These are phyloP conservation scores for Argyrosomus japonicus DNA, from an alignment of 2,113 vertebrate species.

Conservation along the genomic window DNA sequence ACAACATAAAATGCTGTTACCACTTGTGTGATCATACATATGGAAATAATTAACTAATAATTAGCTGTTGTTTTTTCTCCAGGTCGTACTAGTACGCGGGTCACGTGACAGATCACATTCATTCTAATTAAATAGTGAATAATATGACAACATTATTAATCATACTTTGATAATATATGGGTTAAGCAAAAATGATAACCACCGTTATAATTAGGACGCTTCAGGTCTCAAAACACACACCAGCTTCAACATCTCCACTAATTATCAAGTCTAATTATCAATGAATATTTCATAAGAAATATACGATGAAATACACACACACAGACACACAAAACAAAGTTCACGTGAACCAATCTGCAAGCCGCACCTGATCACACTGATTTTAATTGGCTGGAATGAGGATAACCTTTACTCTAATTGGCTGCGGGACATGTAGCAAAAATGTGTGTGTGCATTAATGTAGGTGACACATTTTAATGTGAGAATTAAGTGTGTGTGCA, in stretches of 20 bases:
- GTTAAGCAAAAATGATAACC: conserved; percentile 20
- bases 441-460: conserved; percentile 57
- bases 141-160: conserved; percentile 31
- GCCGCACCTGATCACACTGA: conserved; percentile 61
- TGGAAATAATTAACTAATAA: background rate
- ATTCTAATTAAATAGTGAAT: conserved; percentile 10
- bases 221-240: conserved; percentile 44
- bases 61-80: background rate
- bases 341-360: conserved; percentile 59
- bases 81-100: background rate
- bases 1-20: background rate
- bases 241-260: conserved; percentile 18
- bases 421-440: conserved; percentile 49
- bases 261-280: conserved; percentile 15
- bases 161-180: conserved; percentile 3
- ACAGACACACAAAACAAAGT: conserved; percentile 73
- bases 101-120: background rate
- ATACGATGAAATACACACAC: conserved; percentile 20
- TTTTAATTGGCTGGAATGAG: conserved; percentile 79
- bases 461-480: conserved; percentile 51
- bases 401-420: conserved; percentile 81
- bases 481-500: conserved; percentile 20
- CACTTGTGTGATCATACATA: background rate
- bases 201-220: conserved; percentile 19
- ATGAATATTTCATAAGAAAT: conserved; percentile 56